Evolutionary conservation across 2,113 vertebrate genomes (phyloP).

Genomic region (Limanda limanda): DNA sequence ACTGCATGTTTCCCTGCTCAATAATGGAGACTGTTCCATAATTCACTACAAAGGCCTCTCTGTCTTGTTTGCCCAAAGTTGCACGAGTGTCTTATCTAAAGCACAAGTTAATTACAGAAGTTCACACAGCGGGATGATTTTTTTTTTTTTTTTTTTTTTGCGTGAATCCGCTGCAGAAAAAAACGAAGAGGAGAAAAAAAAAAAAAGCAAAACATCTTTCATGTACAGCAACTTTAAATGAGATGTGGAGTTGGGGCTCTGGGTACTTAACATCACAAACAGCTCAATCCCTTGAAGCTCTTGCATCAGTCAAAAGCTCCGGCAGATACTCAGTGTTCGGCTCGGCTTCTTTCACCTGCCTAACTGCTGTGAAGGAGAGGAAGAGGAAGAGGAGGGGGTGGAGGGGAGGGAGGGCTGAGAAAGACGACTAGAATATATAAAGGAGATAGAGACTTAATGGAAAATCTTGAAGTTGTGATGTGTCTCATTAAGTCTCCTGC

Average conservation of each 20-base stretch:
- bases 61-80: constrained; percentile 42
- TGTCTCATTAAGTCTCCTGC: constrained; percentile 16
- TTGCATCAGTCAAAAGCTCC: constrained; percentile 66
- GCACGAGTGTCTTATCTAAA: constrained; percentile 50
- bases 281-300: constrained; percentile 68
- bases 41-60: constrained; percentile 48
- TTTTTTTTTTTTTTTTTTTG: not conserved
- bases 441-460: not conserved
- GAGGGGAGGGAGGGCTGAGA: not conserved
- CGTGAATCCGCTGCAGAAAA: not conserved
- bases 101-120: constrained; percentile 62
- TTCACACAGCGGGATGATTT: constrained; percentile 40
- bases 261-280: constrained; percentile 69
- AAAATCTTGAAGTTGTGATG: constrained; percentile 17
- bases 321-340: constrained; percentile 61
- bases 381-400: not conserved
- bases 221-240: constrained; percentile 63
- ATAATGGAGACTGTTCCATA: constrained; percentile 44
- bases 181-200: not conserved
- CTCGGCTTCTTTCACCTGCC: constrained; percentile 67
- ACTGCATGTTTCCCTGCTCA: constrained; percentile 18
- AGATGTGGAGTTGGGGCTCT: constrained; percentile 45
- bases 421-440: constrained; percentile 3
- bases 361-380: constrained; percentile 54
- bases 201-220: constrained; percentile 18